A percentile compares a stretch with the other conserved stretches of the same genome.
phyloP scores from a whole-genome alignment of 2,113 vertebrate species.

The Butorides virescens region DNA sequence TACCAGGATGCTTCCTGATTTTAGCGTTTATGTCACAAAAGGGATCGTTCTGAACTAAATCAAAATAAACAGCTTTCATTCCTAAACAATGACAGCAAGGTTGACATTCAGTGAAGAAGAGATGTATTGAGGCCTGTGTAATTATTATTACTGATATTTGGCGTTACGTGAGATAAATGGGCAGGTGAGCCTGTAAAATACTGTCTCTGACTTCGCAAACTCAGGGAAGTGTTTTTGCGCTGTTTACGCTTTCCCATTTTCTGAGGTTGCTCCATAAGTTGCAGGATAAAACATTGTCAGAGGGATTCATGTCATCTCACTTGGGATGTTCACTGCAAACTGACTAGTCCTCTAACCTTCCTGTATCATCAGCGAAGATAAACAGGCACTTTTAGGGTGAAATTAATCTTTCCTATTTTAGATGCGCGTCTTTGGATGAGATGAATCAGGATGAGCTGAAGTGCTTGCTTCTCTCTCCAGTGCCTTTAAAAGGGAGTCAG shows the following conservation, averaged over 20 bases:
- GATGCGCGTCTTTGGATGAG: neutral
- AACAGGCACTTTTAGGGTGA: neutral
- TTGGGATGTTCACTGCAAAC: neutral
- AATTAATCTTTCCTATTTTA: neutral
- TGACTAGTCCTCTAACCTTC: neutral
- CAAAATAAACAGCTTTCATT: neutral
- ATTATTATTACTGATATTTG: neutral
- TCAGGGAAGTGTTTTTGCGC: neutral
- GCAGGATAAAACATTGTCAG: neutral
- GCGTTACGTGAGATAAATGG: neutral
- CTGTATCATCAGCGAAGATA: neutral
- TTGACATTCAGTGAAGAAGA: neutral
- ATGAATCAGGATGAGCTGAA: neutral
- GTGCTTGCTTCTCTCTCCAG: neutral
- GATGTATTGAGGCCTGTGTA: neutral
- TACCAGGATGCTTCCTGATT: neutral
- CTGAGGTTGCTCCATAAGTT: neutral
- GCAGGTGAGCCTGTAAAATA: neutral
- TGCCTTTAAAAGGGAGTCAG: neutral
- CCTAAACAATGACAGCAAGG: neutral
- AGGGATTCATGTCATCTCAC: neutral
- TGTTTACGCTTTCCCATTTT: neutral
- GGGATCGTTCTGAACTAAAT: neutral
- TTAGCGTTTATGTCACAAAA: neutral
- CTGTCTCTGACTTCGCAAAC: rapidly evolving